Percentiles rank a stretch among this genome's conserved stretches.
These are phyloP conservation scores for Protosalanx chinensis DNA, from an alignment of 2,797 vertebrate species.

Conservation along the genomic window DNA sequence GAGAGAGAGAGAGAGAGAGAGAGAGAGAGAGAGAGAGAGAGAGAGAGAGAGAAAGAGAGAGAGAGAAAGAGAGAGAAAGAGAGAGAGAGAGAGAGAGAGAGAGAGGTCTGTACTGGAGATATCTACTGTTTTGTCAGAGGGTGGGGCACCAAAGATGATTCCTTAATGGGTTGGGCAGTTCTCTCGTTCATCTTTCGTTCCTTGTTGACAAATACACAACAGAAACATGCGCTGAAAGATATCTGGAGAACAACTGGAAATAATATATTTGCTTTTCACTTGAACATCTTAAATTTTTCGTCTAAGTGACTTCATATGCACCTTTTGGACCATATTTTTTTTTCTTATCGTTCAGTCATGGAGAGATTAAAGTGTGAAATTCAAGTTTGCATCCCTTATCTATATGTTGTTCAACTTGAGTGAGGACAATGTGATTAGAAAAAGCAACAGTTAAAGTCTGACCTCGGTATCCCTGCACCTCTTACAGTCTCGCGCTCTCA, in stretches of 20 bases:
- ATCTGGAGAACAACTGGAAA: not conserved
- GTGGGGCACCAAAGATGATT: conserved; percentile 74
- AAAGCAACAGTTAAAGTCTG: not conserved
- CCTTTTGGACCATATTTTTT: not conserved
- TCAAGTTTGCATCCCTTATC: not conserved
- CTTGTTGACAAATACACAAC: conserved; percentile 58
- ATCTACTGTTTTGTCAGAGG: conserved; percentile 63
- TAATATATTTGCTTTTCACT: not conserved
- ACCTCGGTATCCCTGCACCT: not conserved
- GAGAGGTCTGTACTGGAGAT: not conserved
- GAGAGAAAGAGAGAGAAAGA: not conserved
- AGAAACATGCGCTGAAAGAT: conserved; percentile 34
- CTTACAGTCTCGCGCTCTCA: conserved; percentile 10
- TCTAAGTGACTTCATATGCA: not conserved
- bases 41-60: no score
- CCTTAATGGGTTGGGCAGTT: conserved; percentile 70
- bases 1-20: no score
- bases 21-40: no score
- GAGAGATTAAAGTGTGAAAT: not conserved
- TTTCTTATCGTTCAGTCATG: not conserved
- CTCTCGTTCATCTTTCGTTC: conserved; percentile 62
- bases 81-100: not conserved
- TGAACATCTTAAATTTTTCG: not conserved
- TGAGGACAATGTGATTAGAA: not conserved
- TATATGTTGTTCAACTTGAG: not conserved